Conservation (phyloP, 1,140 invertebrate species). For the Drosophila sechellia region DNA sequence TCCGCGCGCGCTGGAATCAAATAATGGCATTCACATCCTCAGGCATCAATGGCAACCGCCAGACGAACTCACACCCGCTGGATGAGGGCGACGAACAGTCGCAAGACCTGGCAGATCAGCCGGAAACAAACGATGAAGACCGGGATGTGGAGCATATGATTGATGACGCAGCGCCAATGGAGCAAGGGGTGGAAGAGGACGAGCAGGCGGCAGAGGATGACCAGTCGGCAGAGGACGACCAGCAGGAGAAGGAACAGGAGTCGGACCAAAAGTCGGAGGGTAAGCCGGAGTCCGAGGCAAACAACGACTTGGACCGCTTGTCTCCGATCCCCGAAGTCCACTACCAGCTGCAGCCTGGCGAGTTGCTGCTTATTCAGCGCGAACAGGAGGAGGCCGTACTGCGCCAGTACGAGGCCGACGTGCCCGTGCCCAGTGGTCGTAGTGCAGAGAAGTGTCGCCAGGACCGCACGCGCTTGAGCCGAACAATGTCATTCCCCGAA, state of each 20-base stretch:
- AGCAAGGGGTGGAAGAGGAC: neutral
- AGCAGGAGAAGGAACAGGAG: neutral
- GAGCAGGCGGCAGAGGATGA: neutral
- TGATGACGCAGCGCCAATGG: neutral
- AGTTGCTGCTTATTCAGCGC: constrained; percentile 36
- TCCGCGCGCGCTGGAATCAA: constrained; percentile 53
- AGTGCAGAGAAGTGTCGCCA: constrained; percentile 49
- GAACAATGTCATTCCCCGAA: constrained; percentile 8
- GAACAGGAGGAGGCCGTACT: constrained; percentile 40
- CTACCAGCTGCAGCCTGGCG: constrained; percentile 15
- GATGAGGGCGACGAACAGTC: constrained; percentile 8
- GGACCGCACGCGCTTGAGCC: constrained; percentile 53
- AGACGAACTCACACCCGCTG: neutral
- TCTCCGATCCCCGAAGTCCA: neutral
- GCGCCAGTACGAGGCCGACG: constrained; percentile 53
- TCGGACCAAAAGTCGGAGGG: neutral
- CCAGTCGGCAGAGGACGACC: neutral
- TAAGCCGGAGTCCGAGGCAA: neutral
- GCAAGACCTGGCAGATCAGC: constrained; percentile 9
- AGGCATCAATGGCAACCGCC: constrained; percentile 28
- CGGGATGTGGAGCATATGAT: neutral
- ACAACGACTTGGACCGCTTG: neutral
- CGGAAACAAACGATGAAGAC: neutral
- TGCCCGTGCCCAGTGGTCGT: constrained; percentile 37
- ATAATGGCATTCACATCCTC: constrained; percentile 3